Evolutionary conservation across 2,113 vertebrate species (phyloP).

Genomic region (rabbit (Oryctolagus cuniculus)): mOryCun1.1 NC_091444.1:29868001-29868500

Average conservation of each 20-base stretch:
- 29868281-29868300: not conserved
- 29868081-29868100: not conserved
- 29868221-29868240: conserved; percentile 64
- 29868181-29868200: not conserved
- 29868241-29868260: conserved; percentile 36
- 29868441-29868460: not conserved
- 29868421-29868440: not conserved
- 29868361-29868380: not conserved
- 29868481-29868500: not conserved
- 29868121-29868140: not conserved
- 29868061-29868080: conserved; percentile 12
- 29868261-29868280: conserved; percentile 6
- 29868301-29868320: not conserved
- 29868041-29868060: conserved; percentile 61
- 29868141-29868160: conserved; percentile 14
- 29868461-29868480: not conserved
- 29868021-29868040: conserved; percentile 39
- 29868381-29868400: rapidly evolving
- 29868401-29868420: no score
- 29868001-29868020: conserved; percentile 64
- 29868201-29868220: not conserved
- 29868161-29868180: conserved; percentile 61
- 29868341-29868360: not conserved
- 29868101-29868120: not conserved
- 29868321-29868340: rapidly evolving